A percentile compares a stretch with the other conserved stretches of the same genome.
Evolutionary conservation across 2,113 vertebrate genomes (phyloP).

Genomic region (Hepsetus odoe): DNA sequence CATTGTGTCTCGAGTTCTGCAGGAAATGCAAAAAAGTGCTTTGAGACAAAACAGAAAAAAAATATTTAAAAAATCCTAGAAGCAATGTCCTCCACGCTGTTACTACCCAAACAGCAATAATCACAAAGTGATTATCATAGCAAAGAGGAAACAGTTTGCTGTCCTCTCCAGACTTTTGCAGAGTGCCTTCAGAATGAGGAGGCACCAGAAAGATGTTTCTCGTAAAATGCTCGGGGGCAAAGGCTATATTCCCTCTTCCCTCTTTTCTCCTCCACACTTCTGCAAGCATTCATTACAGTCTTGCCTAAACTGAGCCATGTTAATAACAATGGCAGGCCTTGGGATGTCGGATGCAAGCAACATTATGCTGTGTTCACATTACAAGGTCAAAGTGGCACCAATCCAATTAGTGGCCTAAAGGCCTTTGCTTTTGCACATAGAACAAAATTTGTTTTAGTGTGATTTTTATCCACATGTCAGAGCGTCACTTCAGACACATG

Average conservation of each 20-base stretch:
- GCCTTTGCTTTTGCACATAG: neutral
- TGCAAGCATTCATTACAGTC: constrained; percentile 25
- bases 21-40: constrained; percentile 4
- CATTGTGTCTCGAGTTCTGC: neutral
- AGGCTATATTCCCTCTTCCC: neutral
- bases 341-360: neutral
- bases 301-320: neutral
- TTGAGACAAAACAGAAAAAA: neutral
- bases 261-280: neutral
- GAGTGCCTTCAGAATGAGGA: neutral
- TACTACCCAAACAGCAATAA: constrained; percentile 32
- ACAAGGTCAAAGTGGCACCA: neutral
- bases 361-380: neutral
- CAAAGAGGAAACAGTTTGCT: constrained; percentile 1
- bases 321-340: constrained; percentile 27
- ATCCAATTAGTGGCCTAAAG: neutral
- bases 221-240: neutral
- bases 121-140: neutral
- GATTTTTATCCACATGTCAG: neutral
- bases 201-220: neutral
- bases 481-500: neutral
- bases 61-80: constrained; percentile 4
- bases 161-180: neutral
- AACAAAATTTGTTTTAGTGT: neutral
- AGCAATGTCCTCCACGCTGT: neutral